Percentiles rank a stretch among this genome's conserved stretches.
phyloP scores from a whole-genome alignment of 2,113 vertebrate species.

The Phaetusa simplex region DNA sequence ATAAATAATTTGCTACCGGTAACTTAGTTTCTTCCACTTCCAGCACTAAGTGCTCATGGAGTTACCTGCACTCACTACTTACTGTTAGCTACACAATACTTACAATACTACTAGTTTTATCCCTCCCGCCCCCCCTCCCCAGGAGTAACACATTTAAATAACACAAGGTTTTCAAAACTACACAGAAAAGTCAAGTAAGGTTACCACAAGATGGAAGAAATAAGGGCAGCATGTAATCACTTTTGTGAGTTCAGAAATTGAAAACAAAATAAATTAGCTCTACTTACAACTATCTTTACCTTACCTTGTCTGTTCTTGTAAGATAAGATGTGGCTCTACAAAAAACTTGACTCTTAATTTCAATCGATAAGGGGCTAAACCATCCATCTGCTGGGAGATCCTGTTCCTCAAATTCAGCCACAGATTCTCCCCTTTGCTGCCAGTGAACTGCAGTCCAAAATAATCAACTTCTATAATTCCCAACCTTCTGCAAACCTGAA shows the following conservation, averaged over 20 bases:
- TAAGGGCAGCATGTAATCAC: not conserved
- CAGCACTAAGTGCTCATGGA: not conserved
- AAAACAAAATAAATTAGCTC: not conserved
- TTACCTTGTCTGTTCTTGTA: constrained; percentile 97
- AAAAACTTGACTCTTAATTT: constrained; percentile 96
- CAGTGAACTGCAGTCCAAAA: constrained; percentile 96
- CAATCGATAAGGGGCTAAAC: constrained; percentile 89
- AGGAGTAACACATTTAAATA: not conserved
- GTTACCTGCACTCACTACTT: not conserved
- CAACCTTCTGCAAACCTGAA: constrained; percentile 92
- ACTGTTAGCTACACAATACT: not conserved
- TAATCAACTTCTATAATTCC: constrained; percentile 98
- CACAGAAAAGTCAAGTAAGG: not conserved
- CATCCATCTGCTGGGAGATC: constrained; percentile 97
- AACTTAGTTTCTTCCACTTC: not conserved
- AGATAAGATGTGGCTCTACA: constrained; percentile 96
- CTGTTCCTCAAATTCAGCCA: constrained; percentile 98
- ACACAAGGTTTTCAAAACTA: not conserved
- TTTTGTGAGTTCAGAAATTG: not conserved
- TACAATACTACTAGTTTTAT: not conserved
- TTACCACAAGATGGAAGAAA: not conserved
- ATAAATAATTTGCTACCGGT: not conserved
- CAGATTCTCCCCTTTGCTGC: constrained; percentile 94
- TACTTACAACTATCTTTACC: not conserved
- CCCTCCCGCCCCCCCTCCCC: not conserved